These are phyloP conservation scores for Muscicapa comitata DNA, from an alignment of 2,797 vertebrate genomes.

Conservation along the genomic window DNA sequence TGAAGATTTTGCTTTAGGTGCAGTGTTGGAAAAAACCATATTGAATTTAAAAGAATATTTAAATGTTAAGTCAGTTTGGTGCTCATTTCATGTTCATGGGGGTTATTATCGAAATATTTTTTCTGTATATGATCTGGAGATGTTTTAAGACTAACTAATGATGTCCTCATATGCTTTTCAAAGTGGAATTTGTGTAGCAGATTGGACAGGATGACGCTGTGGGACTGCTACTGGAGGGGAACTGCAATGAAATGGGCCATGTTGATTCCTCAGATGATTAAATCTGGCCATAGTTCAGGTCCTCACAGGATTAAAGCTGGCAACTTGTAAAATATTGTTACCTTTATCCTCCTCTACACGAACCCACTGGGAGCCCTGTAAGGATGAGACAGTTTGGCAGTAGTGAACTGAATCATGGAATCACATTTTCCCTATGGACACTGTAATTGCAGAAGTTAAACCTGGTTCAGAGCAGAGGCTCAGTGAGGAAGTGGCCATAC, in stretches of 20 bases:
- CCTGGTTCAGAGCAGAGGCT: background rate
- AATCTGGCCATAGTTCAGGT: background rate
- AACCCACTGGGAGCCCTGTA: background rate
- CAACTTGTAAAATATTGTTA: background rate
- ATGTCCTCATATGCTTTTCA: background rate
- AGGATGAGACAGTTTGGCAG: background rate
- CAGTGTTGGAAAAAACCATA: background rate
- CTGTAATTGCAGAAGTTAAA: background rate
- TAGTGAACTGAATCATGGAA: background rate
- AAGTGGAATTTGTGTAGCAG: background rate
- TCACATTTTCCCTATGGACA: background rate
- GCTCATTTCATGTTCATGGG: background rate
- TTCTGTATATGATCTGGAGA: background rate
- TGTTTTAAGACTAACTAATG: background rate
- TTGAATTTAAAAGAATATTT: background rate
- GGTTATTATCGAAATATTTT: background rate
- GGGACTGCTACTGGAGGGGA: background rate
- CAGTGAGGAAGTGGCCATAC: background rate
- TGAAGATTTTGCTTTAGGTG: background rate
- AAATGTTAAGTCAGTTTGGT: background rate
- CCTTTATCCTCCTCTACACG: background rate
- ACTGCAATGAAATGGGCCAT: background rate
- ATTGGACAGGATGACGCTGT: background rate
- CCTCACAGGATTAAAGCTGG: background rate
- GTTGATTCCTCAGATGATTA: background rate